Percentiles rank a stretch among this genome's conserved stretches.
These are phyloP conservation scores for Meiosimyza platycephala DNA, from an alignment of 2,888 invertebrate species.

Conservation along the genomic window DNA sequence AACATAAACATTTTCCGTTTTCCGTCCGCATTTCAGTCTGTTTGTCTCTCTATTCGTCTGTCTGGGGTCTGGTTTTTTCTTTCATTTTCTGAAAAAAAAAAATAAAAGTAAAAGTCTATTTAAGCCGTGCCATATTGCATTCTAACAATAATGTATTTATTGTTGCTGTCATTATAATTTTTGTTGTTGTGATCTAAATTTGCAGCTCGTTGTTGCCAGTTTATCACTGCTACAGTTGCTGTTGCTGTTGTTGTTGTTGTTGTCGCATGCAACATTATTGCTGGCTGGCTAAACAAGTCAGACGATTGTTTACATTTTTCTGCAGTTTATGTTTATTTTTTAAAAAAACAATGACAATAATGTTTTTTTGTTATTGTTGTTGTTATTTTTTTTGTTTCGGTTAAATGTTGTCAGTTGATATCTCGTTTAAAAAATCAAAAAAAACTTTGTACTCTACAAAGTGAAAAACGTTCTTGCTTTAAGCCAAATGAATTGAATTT, in stretches of 20 bases:
- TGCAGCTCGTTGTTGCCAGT: conserved; percentile 18
- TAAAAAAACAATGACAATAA: too few relatives aligned
- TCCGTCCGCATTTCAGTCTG: background rate
- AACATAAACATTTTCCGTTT: too few relatives aligned
- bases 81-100: background rate
- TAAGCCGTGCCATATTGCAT: background rate
- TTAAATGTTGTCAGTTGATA: background rate
- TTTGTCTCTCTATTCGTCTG: background rate
- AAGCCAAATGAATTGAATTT: too few relatives aligned
- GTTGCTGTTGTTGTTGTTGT: too few relatives aligned
- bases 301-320: too few relatives aligned
- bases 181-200: conserved; percentile 21
- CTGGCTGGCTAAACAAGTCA: too few relatives aligned
- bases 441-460: too few relatives aligned
- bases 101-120: background rate
- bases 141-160: background rate
- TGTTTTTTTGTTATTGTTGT: background rate
- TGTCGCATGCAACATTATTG: too few relatives aligned
- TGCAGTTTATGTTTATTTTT: background rate
- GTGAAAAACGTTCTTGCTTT: too few relatives aligned
- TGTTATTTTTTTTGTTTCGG: background rate
- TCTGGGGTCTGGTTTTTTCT: background rate
- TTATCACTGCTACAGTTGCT: conserved; percentile 6
- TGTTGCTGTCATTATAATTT: conserved; percentile 7
- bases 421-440: too few relatives aligned